A percentile compares a stretch with the other conserved stretches of the same genome.
phyloP scores from a whole-genome alignment of 1,140 invertebrate species.

The Popillia japonica region DNA sequence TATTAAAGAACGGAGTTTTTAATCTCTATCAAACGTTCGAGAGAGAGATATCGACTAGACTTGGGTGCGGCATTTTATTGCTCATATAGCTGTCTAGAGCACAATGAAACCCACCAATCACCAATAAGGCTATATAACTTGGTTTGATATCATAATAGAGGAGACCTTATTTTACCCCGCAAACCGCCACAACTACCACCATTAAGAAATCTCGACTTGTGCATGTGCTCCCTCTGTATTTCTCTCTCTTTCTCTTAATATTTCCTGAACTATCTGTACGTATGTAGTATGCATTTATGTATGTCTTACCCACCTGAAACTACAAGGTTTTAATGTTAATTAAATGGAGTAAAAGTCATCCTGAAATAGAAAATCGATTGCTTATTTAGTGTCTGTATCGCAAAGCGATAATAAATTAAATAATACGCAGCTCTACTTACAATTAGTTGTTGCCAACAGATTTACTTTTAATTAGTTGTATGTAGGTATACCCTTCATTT shows the following conservation, averaged over 20 bases:
- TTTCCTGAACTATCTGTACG: background rate
- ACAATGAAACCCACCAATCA: constrained; percentile 33
- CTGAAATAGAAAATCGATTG: constrained; percentile 6
- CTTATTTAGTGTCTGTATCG: background rate
- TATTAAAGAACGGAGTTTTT: background rate
- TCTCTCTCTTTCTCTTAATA: background rate
- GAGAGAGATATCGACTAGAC: constrained; percentile 27
- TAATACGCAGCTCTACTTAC: too few relatives aligned
- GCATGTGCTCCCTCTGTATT: background rate
- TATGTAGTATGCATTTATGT: background rate
- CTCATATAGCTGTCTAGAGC: constrained; percentile 28
- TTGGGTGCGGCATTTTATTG: constrained; percentile 28
- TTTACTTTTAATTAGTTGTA: too few relatives aligned
- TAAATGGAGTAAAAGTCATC: constrained; percentile 1
- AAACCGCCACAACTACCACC: background rate
- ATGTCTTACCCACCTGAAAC: constrained; percentile 16
- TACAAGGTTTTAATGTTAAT: constrained; percentile 16
- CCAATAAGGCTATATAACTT: constrained; percentile 22
- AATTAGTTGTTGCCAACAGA: too few relatives aligned
- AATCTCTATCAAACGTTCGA: constrained; percentile 15
- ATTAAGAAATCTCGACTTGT: background rate
- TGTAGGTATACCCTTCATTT: too few relatives aligned
- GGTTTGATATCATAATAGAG: constrained; percentile 26
- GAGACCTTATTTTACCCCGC: background rate
- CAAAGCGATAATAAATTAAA: background rate